Evolutionary conservation across 64 coral and sea anemone species (phyloP), one percentile per base, ranked within the genome.

Genomic region (Acropora yongei): DNA sequence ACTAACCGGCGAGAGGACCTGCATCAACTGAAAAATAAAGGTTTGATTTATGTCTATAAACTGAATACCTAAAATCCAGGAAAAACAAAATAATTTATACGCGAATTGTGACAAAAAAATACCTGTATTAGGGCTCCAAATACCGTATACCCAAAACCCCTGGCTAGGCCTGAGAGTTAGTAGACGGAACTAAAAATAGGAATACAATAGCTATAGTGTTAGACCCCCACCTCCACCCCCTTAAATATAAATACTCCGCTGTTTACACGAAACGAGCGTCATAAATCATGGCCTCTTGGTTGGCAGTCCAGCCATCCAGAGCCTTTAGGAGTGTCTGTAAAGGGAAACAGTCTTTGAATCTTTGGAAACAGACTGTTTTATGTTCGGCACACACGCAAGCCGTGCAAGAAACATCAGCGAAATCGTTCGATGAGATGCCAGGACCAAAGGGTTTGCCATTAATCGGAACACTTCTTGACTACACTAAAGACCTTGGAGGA

Each of bases 371-470:
- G 44, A 30, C 46, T 71, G 4, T 39, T 1, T 11, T 71, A 2
- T 65, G 44, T 16, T 71, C 44, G 4, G 42, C 17, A 4, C 82
- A 85, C 6, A 71, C 65, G 1, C 82, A 72, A 69, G 55, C 80
- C 9, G 72, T 6, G 42, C 42, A 60, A 42, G 51, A 41, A 6
- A 72, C 14, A 4, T 17, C 57, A 30, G 39, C 30, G 41, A 95
- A 95, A 79, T 75, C 88, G 44, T 87, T 77, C 75, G 42, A 74
- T 1, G 88, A 95, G 19, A 87, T 95, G 13, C 93, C 93, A 17
- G 93, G 93, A 0, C 82, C 93, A 5, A 86, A 48, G 47, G 90
- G 90, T 8, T 45, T 92, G n/a, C 90, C 90, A 5, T 0, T 92
- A 3, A 45, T 92, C 61, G 93, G 93, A 72, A 80, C 88, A 11